Conservation (phyloP, 1,140 invertebrate genomes). For the Acromyrmex echinatior region DNA sequence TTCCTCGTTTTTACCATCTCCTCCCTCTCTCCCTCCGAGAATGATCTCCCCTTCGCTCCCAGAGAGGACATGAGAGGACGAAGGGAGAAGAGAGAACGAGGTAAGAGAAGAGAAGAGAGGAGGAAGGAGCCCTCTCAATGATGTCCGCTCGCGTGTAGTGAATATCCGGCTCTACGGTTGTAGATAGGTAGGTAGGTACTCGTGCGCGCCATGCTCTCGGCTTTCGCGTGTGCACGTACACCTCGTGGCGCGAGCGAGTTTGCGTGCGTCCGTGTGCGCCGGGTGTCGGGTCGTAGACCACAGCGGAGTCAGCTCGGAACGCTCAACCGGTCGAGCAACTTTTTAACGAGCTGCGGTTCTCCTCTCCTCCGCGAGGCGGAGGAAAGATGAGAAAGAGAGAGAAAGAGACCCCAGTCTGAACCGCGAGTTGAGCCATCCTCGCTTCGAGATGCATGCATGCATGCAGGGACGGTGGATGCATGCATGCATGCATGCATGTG, state of each 20-base stretch:
- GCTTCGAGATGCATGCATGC: slow-evolving; percentile 72
- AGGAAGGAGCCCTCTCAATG: slow-evolving; percentile 68
- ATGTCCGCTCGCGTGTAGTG: slow-evolving; percentile 78
- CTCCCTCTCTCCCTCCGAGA: not conserved
- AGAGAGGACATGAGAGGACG: slow-evolving; percentile 28
- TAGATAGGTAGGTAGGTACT: slow-evolving; percentile 38
- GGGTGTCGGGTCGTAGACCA: slow-evolving; percentile 86
- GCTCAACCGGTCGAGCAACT: slow-evolving; percentile 86
- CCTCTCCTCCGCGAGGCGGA: slow-evolving; percentile 74
- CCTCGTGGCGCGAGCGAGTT: slow-evolving; percentile 44
- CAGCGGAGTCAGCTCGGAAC: slow-evolving; percentile 83
- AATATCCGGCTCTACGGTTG: slow-evolving; percentile 72
- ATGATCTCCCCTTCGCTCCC: not conserved
- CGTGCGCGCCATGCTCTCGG: not conserved
- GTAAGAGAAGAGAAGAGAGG: slow-evolving; percentile 14
- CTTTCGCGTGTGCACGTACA: slow-evolving; percentile 66
- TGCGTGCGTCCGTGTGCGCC: slow-evolving; percentile 78
- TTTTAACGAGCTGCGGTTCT: slow-evolving; percentile 86
- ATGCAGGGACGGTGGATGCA: slow-evolving; percentile 63
- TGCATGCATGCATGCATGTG: slow-evolving; percentile 76
- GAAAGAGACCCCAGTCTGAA: slow-evolving; percentile 74
- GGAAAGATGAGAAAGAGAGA: slow-evolving; percentile 69
- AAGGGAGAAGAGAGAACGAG: not conserved
- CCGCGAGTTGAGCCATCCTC: slow-evolving; percentile 82
- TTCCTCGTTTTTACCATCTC: not conserved